Base-by-base conservation (phyloP, 2,113 vertebrate genomes). In the Romanogobio albipinnatus region DNA sequence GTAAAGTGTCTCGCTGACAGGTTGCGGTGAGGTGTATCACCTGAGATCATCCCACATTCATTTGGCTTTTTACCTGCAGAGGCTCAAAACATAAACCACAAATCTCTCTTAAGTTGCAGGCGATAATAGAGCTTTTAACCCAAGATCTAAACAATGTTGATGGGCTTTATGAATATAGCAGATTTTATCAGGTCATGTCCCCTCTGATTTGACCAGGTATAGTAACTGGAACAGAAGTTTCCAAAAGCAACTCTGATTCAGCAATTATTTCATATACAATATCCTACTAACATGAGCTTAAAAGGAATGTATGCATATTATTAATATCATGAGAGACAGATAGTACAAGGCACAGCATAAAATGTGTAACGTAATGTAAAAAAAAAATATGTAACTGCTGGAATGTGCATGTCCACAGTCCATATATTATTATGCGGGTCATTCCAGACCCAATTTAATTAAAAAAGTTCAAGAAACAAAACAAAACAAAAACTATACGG, bases 21-120 rank as follows among this genome's bases (percentile, higher is more conserved):
- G 75, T 78, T 83, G 86, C n/a, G 79, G 84, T 76, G 66, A 74
- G 81, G 61, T 64, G 74, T 78, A 79, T 77, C 80, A 68, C 56
- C 82, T 80, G 68, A 73, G 84, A 82, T 83, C 76, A 47, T 80
- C 71, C 53, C 80, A 70, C 83, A 81, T 64, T 66, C 22, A 36
- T 36, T 76, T 56, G 19, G 33, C 29, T 58, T 24, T 59, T 61
- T 59, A 47, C 14, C 2, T 8, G 9, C 6, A 74, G 33, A n/a
- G 39, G 33, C 70, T 76, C n/a, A 77, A 64, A 75, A 66, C 68
- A 36, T 61, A 33, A 66, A 76, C 61, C 49, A 47, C 19, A 58
- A 53, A 33, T 43, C 68, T 56, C 73, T 15, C 43, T 75, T 5
- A 4, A 15, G 5, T 75, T 7, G 24, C n/a, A 14, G 13, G n/a